phyloP scores from a whole-genome alignment of 2,113 vertebrate genomes.

The Trematomus loennbergii region DNA sequence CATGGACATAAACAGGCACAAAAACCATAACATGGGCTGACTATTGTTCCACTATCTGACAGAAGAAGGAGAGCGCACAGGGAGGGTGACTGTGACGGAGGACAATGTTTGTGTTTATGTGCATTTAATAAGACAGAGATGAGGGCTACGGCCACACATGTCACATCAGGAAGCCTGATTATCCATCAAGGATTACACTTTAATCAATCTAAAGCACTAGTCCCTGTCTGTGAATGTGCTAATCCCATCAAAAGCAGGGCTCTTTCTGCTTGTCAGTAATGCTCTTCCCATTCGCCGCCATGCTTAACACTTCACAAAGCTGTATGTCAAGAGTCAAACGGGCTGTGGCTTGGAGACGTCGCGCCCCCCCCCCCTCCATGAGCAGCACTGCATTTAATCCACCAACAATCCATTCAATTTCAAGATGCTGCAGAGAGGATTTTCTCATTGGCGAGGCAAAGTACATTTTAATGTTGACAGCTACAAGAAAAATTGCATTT shows the following conservation, averaged over 20 bases:
- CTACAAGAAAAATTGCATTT: conserved; percentile 16
- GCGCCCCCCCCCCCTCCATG: conserved; percentile 14
- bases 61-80: not conserved
- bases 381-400: conserved; percentile 23
- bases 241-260: conserved; percentile 76
- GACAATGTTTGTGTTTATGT: conserved; percentile 30
- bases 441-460: conserved; percentile 47
- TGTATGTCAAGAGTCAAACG: conserved; percentile 66
- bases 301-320: conserved; percentile 69
- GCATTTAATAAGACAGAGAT: not conserved
- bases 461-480: conserved; percentile 23
- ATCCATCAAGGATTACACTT: conserved; percentile 79
- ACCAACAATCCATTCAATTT: conserved; percentile 44
- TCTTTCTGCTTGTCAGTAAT: conserved; percentile 73
- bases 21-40: not conserved
- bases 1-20: not conserved
- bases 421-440: conserved; percentile 32
- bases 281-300: conserved; percentile 66
- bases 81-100: not conserved
- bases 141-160: conserved; percentile 54
- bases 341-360: conserved; percentile 21
- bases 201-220: conserved; percentile 80
- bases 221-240: conserved; percentile 71
- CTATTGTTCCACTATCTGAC: not conserved
- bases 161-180: conserved; percentile 75